Evolutionary conservation across 2,113 vertebrate species (phyloP).

Genomic region (Typhlomys cinereus): DNA sequence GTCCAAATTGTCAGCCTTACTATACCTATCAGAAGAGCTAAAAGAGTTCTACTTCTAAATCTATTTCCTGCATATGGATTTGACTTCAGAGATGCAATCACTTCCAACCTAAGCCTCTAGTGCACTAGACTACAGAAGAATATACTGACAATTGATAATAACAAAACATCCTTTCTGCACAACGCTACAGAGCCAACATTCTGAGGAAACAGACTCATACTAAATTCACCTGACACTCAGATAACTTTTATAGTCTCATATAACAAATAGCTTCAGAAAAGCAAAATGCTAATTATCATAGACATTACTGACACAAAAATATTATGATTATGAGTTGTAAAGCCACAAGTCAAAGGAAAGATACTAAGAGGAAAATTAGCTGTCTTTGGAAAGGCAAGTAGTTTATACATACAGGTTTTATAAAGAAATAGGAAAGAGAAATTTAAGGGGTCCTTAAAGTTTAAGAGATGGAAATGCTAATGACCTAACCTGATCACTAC

Average conservation of each 20-base stretch:
- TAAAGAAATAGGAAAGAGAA: not conserved
- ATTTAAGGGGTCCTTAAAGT: not conserved
- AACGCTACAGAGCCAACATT: not conserved
- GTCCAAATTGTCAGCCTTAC: not conserved
- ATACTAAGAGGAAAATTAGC: not conserved
- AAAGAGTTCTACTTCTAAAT: constrained; percentile 29
- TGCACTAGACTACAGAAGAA: not conserved
- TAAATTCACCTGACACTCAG: not conserved
- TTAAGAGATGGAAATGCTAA: not conserved
- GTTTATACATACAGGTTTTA: not conserved
- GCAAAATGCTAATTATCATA: constrained; percentile 1
- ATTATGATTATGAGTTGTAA: not conserved
- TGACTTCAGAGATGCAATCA: constrained; percentile 31
- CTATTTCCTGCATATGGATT: no score
- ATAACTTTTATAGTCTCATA: not conserved
- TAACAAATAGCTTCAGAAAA: constrained; percentile 30
- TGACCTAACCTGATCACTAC: not conserved
- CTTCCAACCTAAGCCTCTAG: not conserved
- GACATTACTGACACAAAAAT: not conserved
- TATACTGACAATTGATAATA: not conserved
- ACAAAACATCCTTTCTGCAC: not conserved
- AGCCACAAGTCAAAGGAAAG: constrained; percentile 31
- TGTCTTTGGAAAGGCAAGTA: no score
- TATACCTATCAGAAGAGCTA: constrained; percentile 29
- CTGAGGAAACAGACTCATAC: not conserved